Percentiles rank a stretch among this genome's conserved stretches.
Evolutionary conservation across 2,797 vertebrate genomes (phyloP).

Genomic region (Chelmon rostratus): DNA sequence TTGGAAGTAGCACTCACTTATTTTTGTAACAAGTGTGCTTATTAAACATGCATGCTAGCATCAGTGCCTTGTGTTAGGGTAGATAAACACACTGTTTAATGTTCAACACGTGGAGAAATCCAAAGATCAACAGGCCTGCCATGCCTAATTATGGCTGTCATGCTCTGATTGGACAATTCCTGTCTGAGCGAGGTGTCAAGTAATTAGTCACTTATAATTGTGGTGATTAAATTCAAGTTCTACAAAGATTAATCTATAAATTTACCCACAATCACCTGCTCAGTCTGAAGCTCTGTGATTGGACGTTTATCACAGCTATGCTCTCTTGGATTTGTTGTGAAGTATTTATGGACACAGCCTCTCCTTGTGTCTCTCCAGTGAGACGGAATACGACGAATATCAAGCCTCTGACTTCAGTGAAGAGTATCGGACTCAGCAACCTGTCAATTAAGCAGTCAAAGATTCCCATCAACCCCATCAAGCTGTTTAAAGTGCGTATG

Average conservation of each 20-base stretch:
- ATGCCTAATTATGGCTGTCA: neutral
- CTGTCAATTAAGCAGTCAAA: slow-evolving; percentile 79
- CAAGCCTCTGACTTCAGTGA: slow-evolving; percentile 75
- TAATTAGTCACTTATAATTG: no score
- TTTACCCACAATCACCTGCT: neutral
- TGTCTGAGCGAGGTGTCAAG: neutral
- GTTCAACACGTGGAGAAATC: no score
- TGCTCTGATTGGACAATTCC: neutral
- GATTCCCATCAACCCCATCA: slow-evolving; percentile 84
- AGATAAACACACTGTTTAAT: no score
- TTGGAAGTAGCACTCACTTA: no score
- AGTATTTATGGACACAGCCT: slow-evolving; percentile 2
- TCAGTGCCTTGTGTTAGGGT: no score
- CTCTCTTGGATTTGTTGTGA: neutral
- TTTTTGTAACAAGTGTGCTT: no score
- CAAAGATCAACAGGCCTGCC: neutral
- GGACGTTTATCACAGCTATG: neutral
- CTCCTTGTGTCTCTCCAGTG: slow-evolving; percentile 41
- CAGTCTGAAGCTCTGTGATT: neutral
- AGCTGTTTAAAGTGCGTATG: slow-evolving; percentile 76
- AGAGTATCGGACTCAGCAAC: slow-evolving; percentile 76
- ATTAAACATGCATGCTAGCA: no score
- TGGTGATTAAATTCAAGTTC: neutral
- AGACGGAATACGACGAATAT: slow-evolving; percentile 25
- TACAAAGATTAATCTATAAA: neutral